Evolutionary conservation across 2,888 invertebrate genomes (phyloP).

Genomic region (Myathropa florea): DNA sequence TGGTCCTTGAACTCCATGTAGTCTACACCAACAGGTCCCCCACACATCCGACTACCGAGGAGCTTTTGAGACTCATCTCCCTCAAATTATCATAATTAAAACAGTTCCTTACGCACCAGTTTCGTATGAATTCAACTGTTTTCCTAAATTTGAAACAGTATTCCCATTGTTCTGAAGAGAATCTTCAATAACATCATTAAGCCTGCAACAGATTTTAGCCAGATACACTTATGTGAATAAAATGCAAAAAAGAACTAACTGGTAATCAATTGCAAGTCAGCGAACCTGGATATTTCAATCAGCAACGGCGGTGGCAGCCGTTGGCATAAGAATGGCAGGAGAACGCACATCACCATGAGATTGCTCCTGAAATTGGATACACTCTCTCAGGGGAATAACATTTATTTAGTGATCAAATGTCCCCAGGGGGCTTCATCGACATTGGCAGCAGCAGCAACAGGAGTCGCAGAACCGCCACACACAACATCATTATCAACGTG

Average conservation of each 20-base stretch:
- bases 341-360: slow-evolving; percentile 34
- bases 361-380: slow-evolving; percentile 63
- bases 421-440: slow-evolving; percentile 68
- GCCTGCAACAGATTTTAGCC: not conserved
- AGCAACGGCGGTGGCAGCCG: not conserved
- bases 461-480: slow-evolving; percentile 2
- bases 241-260: slow-evolving; percentile 1
- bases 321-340: not conserved
- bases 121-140: no score
- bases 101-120: no score
- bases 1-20: not conserved
- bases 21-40: no score
- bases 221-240: not conserved
- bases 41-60: no score
- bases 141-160: no score
- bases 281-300: slow-evolving; percentile 53
- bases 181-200: not conserved
- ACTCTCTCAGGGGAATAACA: slow-evolving; percentile 61
- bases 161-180: not conserved
- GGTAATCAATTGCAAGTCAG: slow-evolving; percentile 43
- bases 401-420: slow-evolving; percentile 70
- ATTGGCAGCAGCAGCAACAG: slow-evolving; percentile 35
- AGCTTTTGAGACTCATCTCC: no score
- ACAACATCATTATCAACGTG: slow-evolving; percentile 64
- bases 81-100: no score